Evolutionary conservation across 1,140 invertebrate species (phyloP), one percentile per base, ranked within the genome.

Genomic region (Papilio glaucus): DNA sequence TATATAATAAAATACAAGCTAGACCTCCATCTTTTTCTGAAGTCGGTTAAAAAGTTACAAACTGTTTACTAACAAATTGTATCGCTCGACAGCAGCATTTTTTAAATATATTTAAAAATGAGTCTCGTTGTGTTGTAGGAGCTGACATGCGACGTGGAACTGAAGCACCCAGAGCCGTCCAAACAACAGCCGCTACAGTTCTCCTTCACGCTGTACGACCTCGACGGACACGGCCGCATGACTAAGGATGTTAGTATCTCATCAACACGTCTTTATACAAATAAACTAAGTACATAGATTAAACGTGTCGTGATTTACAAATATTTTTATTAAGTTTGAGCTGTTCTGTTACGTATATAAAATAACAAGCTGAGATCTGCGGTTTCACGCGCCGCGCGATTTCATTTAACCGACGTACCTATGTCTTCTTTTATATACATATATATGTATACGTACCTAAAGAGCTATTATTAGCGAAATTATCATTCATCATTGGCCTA

Each of bases 191-290:
- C 97, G 41, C 95, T 98, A 79, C 97, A 98, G 88, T 98, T 98
- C 94, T 97, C 97, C 2, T 98, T 98, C 88, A 98, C 97, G 9
- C 94, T 98, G 62, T 98, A 98, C 86, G 97, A 98, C 90, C 96
- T 98, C 85, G 97, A 98, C 87, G 97, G 97, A 10, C 96, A 97
- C 85, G 97, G 97, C 24, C 97, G 97, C 92, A 97, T 98, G 91
- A 98, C 97, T 82, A 98, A 98, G 95, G 97, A 98, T 93, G 96
- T 96, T 94, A 94, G 95, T 94, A 74, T 74, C 21, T 15, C n/a
- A 13, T 37, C n/a, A 42, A 42, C 15, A 38, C 41, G 12, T 5
- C 41, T 18, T 33, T 72, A 73, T 73, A 39, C 24, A 69, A 67
- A 42, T 21, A 21, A 60, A 71, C 26, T n/a, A n/a, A n/a, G n/a